Conservation (phyloP, 2,113 vertebrate species). For the Phyllostomus discolor region DNA sequence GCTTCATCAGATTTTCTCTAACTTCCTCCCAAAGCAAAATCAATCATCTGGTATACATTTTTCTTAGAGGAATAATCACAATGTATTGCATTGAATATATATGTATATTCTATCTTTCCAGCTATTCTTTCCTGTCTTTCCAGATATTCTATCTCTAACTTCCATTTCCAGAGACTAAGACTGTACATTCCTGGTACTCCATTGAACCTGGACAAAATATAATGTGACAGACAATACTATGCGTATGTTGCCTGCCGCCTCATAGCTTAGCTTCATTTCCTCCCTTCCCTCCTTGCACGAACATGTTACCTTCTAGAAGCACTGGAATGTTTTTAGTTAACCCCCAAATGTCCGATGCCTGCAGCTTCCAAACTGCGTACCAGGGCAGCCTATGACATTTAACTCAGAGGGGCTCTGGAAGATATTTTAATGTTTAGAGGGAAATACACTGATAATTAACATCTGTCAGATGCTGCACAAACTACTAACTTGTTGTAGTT, state of each 20-base stretch:
- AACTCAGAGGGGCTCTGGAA: neutral
- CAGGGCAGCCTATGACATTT: neutral
- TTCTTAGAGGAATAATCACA: neutral
- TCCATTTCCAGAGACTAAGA: neutral
- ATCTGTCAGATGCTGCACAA: neutral
- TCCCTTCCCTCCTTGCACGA: neutral
- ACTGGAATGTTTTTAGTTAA: neutral
- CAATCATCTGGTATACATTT: neutral
- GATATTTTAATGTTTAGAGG: neutral
- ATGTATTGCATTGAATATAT: neutral
- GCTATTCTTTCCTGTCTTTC: too few relatives aligned
- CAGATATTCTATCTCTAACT: neutral
- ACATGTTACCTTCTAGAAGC: neutral
- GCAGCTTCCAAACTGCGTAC: neutral
- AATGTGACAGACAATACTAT: neutral
- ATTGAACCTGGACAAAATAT: neutral
- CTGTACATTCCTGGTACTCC: neutral
- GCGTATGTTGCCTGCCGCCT: neutral
- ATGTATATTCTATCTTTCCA: neutral
- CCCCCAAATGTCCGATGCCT: neutral
- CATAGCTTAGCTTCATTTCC: neutral
- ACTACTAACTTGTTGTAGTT: neutral
- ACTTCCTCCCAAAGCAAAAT: neutral
- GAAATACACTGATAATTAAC: neutral
- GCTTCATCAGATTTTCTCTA: neutral